Evolutionary conservation across 2,888 invertebrate genomes (phyloP).

Genomic region (Trachelus troglodyta): DNA sequence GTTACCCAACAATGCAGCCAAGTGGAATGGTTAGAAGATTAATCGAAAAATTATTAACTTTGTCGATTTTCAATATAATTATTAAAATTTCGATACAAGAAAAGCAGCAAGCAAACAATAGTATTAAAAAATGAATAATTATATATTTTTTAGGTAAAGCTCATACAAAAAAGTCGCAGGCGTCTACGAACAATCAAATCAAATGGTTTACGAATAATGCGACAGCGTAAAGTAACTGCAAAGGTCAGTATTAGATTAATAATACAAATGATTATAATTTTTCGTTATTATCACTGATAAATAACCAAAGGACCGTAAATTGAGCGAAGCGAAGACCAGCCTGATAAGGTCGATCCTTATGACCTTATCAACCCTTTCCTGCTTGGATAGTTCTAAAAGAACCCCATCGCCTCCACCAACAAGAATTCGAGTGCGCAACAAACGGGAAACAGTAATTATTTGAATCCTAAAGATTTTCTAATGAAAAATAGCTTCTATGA

Average conservation of each 20-base stretch:
- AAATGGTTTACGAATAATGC: constrained; percentile 67
- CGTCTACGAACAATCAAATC: constrained; percentile 69
- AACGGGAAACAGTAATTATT: constrained; percentile 43
- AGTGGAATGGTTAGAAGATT: constrained; percentile 66
- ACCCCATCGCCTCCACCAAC: constrained; percentile 59
- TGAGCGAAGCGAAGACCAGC: constrained; percentile 49
- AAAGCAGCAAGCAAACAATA: background rate
- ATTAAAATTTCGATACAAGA: background rate
- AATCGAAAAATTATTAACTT: background rate
- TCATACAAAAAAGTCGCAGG: constrained; percentile 69
- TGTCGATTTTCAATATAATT: background rate
- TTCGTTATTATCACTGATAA: constrained; percentile 35
- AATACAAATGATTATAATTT: background rate
- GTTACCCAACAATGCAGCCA: constrained; percentile 69
- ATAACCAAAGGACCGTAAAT: constrained; percentile 53
- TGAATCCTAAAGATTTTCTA: background rate
- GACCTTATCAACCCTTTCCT: constrained; percentile 56
- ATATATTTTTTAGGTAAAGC: constrained; percentile 65
- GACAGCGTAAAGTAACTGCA: constrained; percentile 12
- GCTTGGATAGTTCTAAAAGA: constrained; percentile 51
- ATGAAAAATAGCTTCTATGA: background rate
- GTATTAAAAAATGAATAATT: background rate
- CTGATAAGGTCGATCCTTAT: constrained; percentile 53
- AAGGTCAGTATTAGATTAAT: constrained; percentile 7
- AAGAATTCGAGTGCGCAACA: constrained; percentile 47